A percentile compares a stretch with the other conserved stretches of the same genome.
These are phyloP conservation scores for Lepidurus arcticus DNA, from an alignment of 1,140 invertebrate species.

Conservation along the genomic window DNA sequence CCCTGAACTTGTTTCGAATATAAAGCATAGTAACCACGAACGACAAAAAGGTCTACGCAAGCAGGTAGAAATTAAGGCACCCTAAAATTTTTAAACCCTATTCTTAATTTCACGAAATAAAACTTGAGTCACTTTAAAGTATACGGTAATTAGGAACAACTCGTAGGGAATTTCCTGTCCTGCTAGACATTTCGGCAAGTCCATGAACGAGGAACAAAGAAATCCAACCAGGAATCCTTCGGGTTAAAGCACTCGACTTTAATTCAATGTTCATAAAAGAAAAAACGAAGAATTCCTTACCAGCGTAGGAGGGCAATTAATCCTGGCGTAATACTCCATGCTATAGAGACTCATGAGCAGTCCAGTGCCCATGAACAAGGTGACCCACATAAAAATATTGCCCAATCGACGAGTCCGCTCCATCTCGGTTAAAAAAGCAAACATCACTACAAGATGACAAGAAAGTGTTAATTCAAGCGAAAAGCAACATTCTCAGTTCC, in stretches of 20 bases:
- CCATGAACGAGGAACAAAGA: constrained; percentile 55
- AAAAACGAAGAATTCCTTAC: constrained; percentile 37
- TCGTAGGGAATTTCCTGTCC: neutral
- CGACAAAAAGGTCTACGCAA: no score
- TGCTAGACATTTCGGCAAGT: constrained; percentile 43
- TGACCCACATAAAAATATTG: constrained; percentile 76
- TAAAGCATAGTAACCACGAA: no score
- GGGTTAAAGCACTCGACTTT: neutral
- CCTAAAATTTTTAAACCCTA: no score
- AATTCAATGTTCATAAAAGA: neutral
- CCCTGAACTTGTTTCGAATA: no score
- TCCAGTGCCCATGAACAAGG: constrained; percentile 68
- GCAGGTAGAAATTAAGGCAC: no score
- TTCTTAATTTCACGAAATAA: no score
- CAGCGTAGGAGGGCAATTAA: constrained; percentile 58
- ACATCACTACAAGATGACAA: constrained; percentile 43
- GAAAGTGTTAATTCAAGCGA: neutral
- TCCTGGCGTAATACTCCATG: constrained; percentile 76
- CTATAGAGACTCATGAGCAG: constrained; percentile 68
- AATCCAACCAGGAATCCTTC: constrained; percentile 40
- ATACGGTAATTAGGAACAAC: no score
- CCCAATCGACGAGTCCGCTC: constrained; percentile 47
- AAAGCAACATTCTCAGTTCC: neutral
- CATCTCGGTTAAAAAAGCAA: constrained; percentile 51
- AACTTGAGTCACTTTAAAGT: no score